Conservation (phyloP, 1,140 invertebrate genomes). For the Eriocheir sinensis region DNA sequence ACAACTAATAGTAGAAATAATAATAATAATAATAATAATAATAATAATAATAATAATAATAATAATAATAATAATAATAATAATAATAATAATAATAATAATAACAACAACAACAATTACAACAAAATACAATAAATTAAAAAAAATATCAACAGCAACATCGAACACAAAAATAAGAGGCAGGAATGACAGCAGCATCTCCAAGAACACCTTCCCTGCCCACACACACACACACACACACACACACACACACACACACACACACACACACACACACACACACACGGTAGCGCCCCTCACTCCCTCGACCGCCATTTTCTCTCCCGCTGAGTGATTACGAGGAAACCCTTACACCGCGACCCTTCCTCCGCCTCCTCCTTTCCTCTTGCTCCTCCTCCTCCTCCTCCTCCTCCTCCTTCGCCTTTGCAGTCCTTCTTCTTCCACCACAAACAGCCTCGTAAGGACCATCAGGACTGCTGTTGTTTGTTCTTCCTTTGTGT, state of each 20-base stretch:
- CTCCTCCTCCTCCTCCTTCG: not conserved
- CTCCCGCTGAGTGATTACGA: too few species aligned
- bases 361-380: not conserved
- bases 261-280: not conserved
- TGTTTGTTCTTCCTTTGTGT: not conserved
- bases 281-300: not conserved
- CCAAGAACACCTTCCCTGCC: too few species aligned
- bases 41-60: not conserved
- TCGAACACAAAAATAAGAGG: not conserved
- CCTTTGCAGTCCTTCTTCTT: not conserved
- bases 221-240: not conserved
- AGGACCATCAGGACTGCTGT: too few species aligned
- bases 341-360: too few species aligned
- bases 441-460: too few species aligned
- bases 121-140: not conserved
- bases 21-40: not conserved
- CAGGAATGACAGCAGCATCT: too few species aligned
- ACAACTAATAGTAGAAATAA: too few species aligned
- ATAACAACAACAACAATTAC: not conserved
- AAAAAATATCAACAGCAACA: not conserved
- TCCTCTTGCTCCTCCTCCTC: not conserved
- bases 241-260: not conserved
- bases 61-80: not conserved
- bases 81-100: conserved; percentile 14
- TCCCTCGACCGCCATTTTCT: not conserved